Conservation (phyloP, 2,888 invertebrate species). For the Pimpla rufipes region DNA sequence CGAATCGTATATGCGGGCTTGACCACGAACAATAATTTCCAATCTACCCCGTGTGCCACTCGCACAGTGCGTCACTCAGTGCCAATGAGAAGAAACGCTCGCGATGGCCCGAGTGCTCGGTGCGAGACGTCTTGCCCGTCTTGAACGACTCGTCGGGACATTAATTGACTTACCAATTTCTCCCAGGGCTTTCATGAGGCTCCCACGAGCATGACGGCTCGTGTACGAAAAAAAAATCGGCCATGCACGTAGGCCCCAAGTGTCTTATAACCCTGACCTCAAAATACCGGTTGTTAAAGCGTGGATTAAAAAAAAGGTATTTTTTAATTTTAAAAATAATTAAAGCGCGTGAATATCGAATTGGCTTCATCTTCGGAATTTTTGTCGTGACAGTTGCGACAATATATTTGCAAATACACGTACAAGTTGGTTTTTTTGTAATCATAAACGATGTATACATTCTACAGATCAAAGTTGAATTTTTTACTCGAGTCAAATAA, state of each 20-base stretch:
- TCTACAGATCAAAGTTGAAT: too few relatives aligned
- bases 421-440: too few relatives aligned
- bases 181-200: slow-evolving; percentile 1
- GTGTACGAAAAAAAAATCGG: slow-evolving; percentile 14
- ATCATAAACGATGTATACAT: too few relatives aligned
- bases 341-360: background rate
- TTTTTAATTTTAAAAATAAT: too few relatives aligned
- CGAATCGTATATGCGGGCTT: background rate
- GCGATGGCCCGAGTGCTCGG: background rate
- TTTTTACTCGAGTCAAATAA: too few relatives aligned
- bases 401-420: too few relatives aligned
- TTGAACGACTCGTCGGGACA: background rate
- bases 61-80: slow-evolving; percentile 9
- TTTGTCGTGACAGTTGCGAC: too few relatives aligned
- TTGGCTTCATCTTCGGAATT: background rate
- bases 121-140: background rate
- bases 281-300: slow-evolving; percentile 2
- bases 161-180: slow-evolving; percentile 29
- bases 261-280: background rate
- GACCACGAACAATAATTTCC: background rate
- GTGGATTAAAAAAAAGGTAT: background rate
- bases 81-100: slow-evolving; percentile 3
- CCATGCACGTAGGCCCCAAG: background rate
- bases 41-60: background rate
- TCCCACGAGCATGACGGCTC: slow-evolving; percentile 18